Conservation (phyloP, 2,888 invertebrate genomes). For the Eupithecia subumbrata region DNA sequence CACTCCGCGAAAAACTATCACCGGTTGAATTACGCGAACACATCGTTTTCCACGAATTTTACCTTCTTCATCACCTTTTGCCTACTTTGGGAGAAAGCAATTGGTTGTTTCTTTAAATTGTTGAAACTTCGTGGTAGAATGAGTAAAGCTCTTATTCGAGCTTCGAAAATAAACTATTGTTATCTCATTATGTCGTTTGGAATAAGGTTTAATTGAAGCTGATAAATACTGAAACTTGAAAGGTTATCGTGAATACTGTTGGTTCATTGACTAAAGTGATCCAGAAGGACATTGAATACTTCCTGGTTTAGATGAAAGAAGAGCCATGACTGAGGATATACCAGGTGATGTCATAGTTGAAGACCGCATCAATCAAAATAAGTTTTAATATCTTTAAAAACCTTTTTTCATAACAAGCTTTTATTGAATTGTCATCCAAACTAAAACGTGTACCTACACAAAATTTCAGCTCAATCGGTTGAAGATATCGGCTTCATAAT, state of each 20-base stretch:
- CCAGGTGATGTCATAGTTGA: slow-evolving; percentile 64
- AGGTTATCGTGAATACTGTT: background rate
- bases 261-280: background rate
- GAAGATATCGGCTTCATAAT: too few species aligned
- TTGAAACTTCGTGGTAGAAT: slow-evolving; percentile 3
- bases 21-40: background rate
- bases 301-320: background rate
- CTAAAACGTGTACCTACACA: too few species aligned
- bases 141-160: background rate
- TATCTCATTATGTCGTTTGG: background rate
- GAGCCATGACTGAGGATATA: slow-evolving; percentile 74
- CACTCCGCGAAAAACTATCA: slow-evolving; percentile 27
- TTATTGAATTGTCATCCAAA: too few species aligned
- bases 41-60: background rate
- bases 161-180: background rate
- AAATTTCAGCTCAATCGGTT: too few species aligned
- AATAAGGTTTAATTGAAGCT: background rate
- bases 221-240: background rate
- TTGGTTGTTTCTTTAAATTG: background rate
- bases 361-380: background rate
- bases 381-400: too few species aligned
- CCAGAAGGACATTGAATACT: background rate
- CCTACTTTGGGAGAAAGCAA: background rate
- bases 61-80: background rate
- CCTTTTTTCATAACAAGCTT: too few species aligned